These are phyloP conservation scores for Corapipo altera DNA, from an alignment of 2,113 vertebrate species.

Conservation along the genomic window DNA sequence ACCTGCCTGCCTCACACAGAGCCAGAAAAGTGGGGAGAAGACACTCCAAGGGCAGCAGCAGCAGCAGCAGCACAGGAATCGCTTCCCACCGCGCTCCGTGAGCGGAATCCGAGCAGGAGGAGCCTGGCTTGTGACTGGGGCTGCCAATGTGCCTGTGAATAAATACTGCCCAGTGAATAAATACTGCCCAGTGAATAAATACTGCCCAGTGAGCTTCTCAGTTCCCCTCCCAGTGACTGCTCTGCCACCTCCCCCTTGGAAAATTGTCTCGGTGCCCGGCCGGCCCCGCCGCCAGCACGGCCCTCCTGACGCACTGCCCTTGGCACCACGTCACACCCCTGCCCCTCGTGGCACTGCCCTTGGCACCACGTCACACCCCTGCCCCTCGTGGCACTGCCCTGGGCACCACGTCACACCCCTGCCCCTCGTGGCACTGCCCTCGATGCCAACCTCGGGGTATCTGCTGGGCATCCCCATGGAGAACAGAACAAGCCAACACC, in stretches of 20 bases:
- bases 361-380: too few species aligned
- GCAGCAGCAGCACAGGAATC: neutral
- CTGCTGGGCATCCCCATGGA: accelerated
- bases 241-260: neutral
- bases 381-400: too few species aligned
- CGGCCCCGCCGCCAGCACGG: neutral
- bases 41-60: neutral
- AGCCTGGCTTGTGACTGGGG: neutral
- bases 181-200: neutral
- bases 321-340: neutral
- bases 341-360: too few species aligned
- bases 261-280: neutral
- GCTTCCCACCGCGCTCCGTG: neutral
- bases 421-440: accelerated
- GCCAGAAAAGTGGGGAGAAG: neutral
- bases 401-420: neutral
- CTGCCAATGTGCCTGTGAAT: neutral
- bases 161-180: neutral
- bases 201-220: neutral
- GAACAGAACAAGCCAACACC: accelerated
- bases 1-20: neutral
- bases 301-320: neutral
- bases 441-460: neutral
- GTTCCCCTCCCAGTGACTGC: neutral
- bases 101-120: neutral